These are phyloP conservation scores for Sarcoramphus papa DNA, from an alignment of 2,797 vertebrate genomes.

Conservation along the genomic window DNA sequence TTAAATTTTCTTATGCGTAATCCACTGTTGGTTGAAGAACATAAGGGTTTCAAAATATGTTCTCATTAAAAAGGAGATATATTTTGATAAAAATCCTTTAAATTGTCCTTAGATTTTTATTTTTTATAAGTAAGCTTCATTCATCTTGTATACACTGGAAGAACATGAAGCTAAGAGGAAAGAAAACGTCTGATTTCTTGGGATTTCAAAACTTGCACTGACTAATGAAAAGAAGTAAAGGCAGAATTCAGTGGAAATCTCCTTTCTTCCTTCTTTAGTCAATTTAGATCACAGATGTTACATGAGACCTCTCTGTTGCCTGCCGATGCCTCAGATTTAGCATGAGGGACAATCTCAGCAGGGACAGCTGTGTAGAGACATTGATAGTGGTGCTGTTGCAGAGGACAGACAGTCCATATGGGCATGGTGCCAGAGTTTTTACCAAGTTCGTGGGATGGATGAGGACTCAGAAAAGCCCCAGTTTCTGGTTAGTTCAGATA, in stretches of 20 bases:
- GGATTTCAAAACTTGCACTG: not conserved
- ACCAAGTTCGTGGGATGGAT: not conserved
- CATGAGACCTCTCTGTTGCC: not conserved
- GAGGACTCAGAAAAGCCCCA: not conserved
- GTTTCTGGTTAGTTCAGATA: not conserved
- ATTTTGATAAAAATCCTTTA: not conserved
- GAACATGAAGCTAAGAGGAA: not conserved
- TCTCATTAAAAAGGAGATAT: not conserved
- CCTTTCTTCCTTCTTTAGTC: not conserved
- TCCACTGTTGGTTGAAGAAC: not conserved
- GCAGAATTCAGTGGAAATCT: not conserved
- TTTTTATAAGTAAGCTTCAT: not conserved
- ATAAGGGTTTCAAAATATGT: not conserved
- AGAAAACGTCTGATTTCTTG: not conserved
- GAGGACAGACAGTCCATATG: not conserved
- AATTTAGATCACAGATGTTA: not conserved
- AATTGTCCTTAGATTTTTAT: not conserved
- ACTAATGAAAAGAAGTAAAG: not conserved
- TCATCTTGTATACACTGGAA: not conserved
- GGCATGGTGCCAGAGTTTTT: not conserved
- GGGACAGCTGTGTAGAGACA: not conserved
- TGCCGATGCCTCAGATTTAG: not conserved
- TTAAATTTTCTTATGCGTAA: not conserved
- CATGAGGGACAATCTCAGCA: not conserved
- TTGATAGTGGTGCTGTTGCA: not conserved